phyloP scores from a whole-genome alignment of 1,140 invertebrate species.

The Aphidius ervi region DNA sequence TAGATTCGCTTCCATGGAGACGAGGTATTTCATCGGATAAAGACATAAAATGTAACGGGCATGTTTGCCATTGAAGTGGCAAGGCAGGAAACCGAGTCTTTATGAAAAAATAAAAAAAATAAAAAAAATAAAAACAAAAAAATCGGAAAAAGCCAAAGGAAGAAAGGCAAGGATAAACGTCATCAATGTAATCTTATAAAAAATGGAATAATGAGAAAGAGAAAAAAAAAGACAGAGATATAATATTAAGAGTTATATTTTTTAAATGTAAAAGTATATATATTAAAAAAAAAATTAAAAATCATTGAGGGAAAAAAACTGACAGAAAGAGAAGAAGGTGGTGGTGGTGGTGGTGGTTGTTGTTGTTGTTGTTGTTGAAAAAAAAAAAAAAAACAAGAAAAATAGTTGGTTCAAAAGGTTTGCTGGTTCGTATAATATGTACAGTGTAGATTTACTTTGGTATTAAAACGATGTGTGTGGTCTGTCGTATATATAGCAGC shows the following conservation, averaged over 20 bases:
- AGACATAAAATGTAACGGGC: constrained; percentile 48
- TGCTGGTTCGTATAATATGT: too few relatives aligned
- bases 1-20: constrained; percentile 18
- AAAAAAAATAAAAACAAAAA: constrained; percentile 2
- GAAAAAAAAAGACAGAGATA: constrained; percentile 13
- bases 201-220: background rate
- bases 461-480: constrained; percentile 45
- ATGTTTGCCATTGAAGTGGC: constrained; percentile 8
- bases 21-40: constrained; percentile 41
- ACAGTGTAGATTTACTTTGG: constrained; percentile 14
- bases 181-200: constrained; percentile 6
- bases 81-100: background rate
- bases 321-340: constrained; percentile 1
- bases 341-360: too few relatives aligned
- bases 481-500: constrained; percentile 38
- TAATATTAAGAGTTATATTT: constrained; percentile 1
- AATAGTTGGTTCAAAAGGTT: too few relatives aligned
- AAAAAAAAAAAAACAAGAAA: too few relatives aligned
- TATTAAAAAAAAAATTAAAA: constrained; percentile 10
- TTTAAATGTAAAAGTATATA: constrained; percentile 2
- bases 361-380: too few relatives aligned
- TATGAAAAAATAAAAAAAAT: background rate
- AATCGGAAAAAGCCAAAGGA: constrained; percentile 1
- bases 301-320: constrained; percentile 17
- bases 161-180: constrained; percentile 3